Evolutionary conservation across 2,113 vertebrate species (phyloP), one percentile per base, ranked within the genome.

Genomic region (Pachycephala philippinensis): DNA sequence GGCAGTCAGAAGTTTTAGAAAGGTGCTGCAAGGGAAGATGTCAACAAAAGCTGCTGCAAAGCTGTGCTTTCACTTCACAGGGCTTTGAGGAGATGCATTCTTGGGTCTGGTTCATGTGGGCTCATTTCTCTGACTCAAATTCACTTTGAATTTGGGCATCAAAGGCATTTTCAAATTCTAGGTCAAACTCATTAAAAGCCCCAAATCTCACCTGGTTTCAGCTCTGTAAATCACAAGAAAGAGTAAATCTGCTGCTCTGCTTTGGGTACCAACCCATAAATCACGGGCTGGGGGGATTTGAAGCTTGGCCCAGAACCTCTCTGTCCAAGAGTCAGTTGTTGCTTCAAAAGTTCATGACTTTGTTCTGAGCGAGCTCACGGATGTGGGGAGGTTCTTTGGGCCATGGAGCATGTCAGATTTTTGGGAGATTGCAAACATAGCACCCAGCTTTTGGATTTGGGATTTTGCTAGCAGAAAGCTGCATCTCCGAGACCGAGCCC

Each of bases 131-230:
- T 61, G 84, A 83, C 50, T 89, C 63, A 86, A 86, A 52, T 81
- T 39, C 65, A 49, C 89, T 92, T 96, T 77, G 87, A 93, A 90
- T 91, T 63, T 63, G 56, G 56, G 75, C 95, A 96, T 96, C 79
- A 94, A 97, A 96, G 87, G 15, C 42, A 47, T 85, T 87, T 87
- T 77, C 56, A 84, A 94, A 77, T 87, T 91, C 59, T 76, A 33
- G 93, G 85, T 94, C 63, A 90, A 93, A 66, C 66, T 70, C 52
- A 66, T 91, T 94, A 65, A 88, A 93, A 88, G 24, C 54, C 79
- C 24, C 0, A 7, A 77, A 54, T 86, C 71, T 96, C 87, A 94
- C 90, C 93, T 94, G 85, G 47, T 94, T 90, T 94, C 79, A 81
- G 84, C 87, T 77, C 64, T 30, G 64, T 50, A 74, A 87, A 61